Evolutionary conservation across 2,888 invertebrate genomes (phyloP), one percentile per base, ranked within the genome.

Genomic region (Eupithecia subfuscata): DNA sequence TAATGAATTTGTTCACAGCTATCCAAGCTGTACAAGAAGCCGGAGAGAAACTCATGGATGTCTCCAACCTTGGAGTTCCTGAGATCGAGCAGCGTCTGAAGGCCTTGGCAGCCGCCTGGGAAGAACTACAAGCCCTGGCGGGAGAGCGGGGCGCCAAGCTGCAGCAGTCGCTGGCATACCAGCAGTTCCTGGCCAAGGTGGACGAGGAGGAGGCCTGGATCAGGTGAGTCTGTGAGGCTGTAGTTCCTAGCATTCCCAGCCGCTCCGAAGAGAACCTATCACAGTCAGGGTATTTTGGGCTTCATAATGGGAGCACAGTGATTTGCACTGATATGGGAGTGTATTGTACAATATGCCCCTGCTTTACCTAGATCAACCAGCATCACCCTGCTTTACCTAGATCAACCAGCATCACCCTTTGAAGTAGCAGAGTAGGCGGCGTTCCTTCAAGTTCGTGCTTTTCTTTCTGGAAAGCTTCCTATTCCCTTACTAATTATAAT

Each of bases 131-230:
- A 90, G 97, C 97, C 84, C 93, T 98, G 88, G 98, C 98, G 0
- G 97, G 96, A 0, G 97, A 97, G 75, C 95, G 99, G 74, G 99
- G 99, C 40, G 97, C 98, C 88, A 99, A 99, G 93, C 95, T 99
- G 86, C 99, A 99, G 83, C 99, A 99, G 92, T 98, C 98, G n/a
- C 96, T 99, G 73, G 98, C 97, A 5, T 99, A 98, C 95, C 99
- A 99, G 91, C 99, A 99, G 93, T 99, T 99, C 96, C 95, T 99
- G 84, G 99, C 99, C 74, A 98, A 99, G 91, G 98, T 99, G 22
- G 99, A 99, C 89, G 99, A 99, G 89, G 99, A 99, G 90, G 99
- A 99, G 90, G 99, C 99, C 5, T 99, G 99, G 99, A 99, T 99
- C 83, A 97, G 96, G 95, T 95, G 70, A 45, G 45, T 18, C 16